phyloP scores from a whole-genome alignment of 2,113 vertebrate genomes.

The Calyptomena viridis region DNA sequence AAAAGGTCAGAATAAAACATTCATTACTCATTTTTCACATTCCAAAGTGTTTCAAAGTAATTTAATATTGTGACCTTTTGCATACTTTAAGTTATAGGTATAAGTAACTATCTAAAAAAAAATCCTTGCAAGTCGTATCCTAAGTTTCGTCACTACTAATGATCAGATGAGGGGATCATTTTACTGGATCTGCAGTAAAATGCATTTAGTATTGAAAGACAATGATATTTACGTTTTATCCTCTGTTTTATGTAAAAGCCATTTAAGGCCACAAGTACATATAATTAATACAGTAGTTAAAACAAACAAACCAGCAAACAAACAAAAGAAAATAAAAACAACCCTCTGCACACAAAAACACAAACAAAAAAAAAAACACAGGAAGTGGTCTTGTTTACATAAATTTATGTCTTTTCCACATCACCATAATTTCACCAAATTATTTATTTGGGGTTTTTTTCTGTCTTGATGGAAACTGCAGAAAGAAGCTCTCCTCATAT shows the following conservation, averaged over 20 bases:
- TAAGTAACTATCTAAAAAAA: not conserved
- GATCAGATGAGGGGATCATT: not conserved
- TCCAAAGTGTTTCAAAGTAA: not conserved
- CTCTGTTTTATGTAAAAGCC: not conserved
- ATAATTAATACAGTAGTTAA: not conserved
- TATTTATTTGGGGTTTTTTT: not conserved
- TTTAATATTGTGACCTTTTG: slow-evolving; percentile 2
- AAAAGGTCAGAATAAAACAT: slow-evolving; percentile 5
- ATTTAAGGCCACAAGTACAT: not conserved
- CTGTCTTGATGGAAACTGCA: not conserved
- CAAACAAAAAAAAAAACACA: not conserved
- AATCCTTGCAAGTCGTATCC: not conserved
- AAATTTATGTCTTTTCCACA: not conserved
- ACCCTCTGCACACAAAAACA: not conserved
- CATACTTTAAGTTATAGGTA: not conserved
- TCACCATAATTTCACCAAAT: not conserved
- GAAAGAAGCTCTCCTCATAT: not conserved
- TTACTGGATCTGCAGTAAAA: not conserved
- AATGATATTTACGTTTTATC: not conserved
- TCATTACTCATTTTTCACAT: not conserved
- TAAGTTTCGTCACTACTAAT: not conserved
- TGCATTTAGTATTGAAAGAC: not conserved
- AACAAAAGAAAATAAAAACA: not conserved
- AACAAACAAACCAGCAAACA: not conserved
- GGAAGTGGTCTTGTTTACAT: not conserved